A percentile compares a stretch with the other conserved stretches of the same genome.
These are phyloP conservation scores for Nibea albiflora DNA, from an alignment of 2,113 vertebrate species.

Conservation along the genomic window DNA sequence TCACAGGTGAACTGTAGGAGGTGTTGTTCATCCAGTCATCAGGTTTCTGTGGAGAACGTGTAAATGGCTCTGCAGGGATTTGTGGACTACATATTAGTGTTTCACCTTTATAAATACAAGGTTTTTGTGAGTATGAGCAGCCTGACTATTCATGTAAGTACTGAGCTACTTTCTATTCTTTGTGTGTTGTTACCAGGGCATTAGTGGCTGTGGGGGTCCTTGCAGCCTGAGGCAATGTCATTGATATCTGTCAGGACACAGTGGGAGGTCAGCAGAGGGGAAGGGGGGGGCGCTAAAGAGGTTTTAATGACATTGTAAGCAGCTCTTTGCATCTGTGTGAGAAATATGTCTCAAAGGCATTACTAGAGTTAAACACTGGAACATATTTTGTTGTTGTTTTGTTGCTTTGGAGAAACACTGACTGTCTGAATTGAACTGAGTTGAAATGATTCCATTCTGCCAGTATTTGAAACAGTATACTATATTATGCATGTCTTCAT, in stretches of 20 bases:
- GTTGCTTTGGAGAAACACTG: slow-evolving; percentile 6
- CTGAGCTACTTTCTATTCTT: not conserved
- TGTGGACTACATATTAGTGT: not conserved
- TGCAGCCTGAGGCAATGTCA: slow-evolving; percentile 65
- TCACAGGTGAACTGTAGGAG: slow-evolving; percentile 6
- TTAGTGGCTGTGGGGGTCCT: slow-evolving; percentile 41
- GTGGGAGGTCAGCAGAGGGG: slow-evolving; percentile 39
- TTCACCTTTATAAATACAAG: slow-evolving; percentile 8
- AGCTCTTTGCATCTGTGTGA: slow-evolving; percentile 46
- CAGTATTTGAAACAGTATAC: not conserved
- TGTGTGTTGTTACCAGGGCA: slow-evolving; percentile 18
- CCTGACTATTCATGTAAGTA: slow-evolving; percentile 3
- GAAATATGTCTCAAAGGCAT: slow-evolving; percentile 38
- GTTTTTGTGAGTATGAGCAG: not conserved
- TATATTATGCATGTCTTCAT: not conserved
- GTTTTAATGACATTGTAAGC: slow-evolving; percentile 79
- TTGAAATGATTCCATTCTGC: not conserved
- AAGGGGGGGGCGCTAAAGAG: slow-evolving; percentile 70
- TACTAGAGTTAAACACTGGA: slow-evolving; percentile 13
- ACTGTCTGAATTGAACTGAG: too few relatives aligned
- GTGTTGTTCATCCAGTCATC: not conserved
- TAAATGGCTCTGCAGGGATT: not conserved
- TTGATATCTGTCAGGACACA: slow-evolving; percentile 73
- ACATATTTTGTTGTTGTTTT: slow-evolving; percentile 26
- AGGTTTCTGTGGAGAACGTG: slow-evolving; percentile 11